A percentile compares a stretch with the other conserved stretches of the same genome.
phyloP scores from a whole-genome alignment of 2,888 invertebrate genomes.

The Torymus auratus region DNA sequence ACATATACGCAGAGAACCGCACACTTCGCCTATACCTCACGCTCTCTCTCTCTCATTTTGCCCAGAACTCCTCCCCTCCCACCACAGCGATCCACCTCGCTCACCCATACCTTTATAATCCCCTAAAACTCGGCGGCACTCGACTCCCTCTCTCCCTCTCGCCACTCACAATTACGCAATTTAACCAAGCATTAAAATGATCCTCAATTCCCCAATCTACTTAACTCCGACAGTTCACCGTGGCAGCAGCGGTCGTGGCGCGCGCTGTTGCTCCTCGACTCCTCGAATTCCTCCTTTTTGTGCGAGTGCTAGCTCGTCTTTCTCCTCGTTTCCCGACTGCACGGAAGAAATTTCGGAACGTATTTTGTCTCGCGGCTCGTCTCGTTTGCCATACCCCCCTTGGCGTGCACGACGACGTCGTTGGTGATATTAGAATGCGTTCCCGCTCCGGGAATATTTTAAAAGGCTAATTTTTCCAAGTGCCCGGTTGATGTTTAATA shows the following conservation, averaged over 20 bases:
- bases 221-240: slow-evolving; percentile 62
- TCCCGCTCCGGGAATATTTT: slow-evolving; percentile 19
- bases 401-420: neutral
- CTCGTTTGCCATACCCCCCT: neutral
- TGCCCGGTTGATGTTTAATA: neutral
- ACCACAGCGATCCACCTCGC: slow-evolving; percentile 6
- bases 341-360: neutral
- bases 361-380: neutral
- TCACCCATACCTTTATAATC: slow-evolving; percentile 49
- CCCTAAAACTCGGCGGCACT: slow-evolving; percentile 44
- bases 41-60: neutral
- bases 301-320: no score
- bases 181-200: slow-evolving; percentile 71
- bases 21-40: neutral
- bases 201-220: slow-evolving; percentile 70
- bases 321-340: neutral
- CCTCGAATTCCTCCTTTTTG: slow-evolving; percentile 21
- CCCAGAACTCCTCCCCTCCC: neutral
- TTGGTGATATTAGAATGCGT: no score
- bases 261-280: neutral
- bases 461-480: slow-evolving; percentile 7
- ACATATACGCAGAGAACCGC: slow-evolving; percentile 1
- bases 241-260: neutral
- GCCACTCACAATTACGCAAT: slow-evolving; percentile 70
- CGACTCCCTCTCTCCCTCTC: slow-evolving; percentile 35